Evolutionary conservation across 2,888 invertebrate species (phyloP), one percentile per base, ranked within the genome.

Genomic region (Lepidocyrtoides sp.): DNA sequence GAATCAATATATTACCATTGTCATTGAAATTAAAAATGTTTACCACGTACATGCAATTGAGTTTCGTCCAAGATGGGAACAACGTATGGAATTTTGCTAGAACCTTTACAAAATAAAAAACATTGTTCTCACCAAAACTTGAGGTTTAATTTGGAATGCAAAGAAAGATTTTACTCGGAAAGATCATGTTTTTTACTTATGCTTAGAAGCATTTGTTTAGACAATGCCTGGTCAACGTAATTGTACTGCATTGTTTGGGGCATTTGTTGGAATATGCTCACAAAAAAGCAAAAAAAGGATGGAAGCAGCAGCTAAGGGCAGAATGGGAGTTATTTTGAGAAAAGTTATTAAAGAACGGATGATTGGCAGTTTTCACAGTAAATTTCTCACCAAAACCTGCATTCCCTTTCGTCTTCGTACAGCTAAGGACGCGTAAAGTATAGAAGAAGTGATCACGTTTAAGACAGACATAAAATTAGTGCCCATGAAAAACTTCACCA

Each of bases 231-330:
- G 5, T 63, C 82, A n/a, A 89, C 48, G 63, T 92, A 92, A 23
- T 77, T 89, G 86, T 89, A 89, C n/a, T 72, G 69, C 51, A 92
- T 86, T 17, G 54, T 32, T 0, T n/a, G n/a, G n/a, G 92, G 92
- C 4, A 92, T 89, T 20, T 82, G 86, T 60, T 92, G 86, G 29
- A 92, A 92, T 41, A 92, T 90, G 20, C 57, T 90, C 29, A 92
- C 12, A 63, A 92, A 92, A 72, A 92, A 91, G 79, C 88, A 84
- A n/a, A 92, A 60, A 36, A 92, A 92, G 1, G 92, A 48, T 14
- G 92, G 92, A 4, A 92, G 32, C 1, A 92, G 72, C 0, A 92
- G 79, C 92, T 92, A 44, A 0, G 23, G 29, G 17, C 29, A 10
- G 5, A 54, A 32, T 60, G 5, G 14, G 44, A 54, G 12, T 29